phyloP scores from a whole-genome alignment of 2,797 vertebrate genomes.

The Erpetoichthys calabaricus region DNA sequence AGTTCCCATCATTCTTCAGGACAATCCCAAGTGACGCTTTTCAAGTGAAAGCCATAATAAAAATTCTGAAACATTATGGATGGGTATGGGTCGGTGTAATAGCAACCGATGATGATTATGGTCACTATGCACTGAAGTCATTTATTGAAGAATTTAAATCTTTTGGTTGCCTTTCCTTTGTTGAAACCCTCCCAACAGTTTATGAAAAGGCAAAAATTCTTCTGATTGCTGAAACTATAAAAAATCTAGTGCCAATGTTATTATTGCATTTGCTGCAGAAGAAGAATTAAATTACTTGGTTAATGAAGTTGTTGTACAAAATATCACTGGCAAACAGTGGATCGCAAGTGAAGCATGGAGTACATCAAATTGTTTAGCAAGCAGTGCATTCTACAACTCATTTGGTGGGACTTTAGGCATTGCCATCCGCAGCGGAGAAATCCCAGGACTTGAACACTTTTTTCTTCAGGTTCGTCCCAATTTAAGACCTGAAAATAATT shows the following conservation, averaged over 20 bases:
- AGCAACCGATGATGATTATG: constrained; percentile 55
- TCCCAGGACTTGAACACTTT: constrained; percentile 44
- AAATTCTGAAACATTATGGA: constrained; percentile 47
- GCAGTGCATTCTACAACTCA: constrained; percentile 41
- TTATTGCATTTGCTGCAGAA: constrained; percentile 53
- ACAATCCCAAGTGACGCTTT: constrained; percentile 50
- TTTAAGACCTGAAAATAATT: constrained; percentile 35
- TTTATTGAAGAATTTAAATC: constrained; percentile 51
- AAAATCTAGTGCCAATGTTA: constrained; percentile 45
- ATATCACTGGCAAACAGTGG: constrained; percentile 52
- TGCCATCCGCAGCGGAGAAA: constrained; percentile 43
- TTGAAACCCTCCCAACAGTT: constrained; percentile 57
- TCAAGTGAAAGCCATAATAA: constrained; percentile 45
- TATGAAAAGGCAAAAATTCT: constrained; percentile 32
- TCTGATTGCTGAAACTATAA: constrained; percentile 32
- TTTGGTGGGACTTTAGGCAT: constrained; percentile 56
- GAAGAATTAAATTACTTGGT: constrained; percentile 49
- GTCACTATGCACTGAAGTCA: constrained; percentile 52
- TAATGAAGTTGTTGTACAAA: constrained; percentile 36
- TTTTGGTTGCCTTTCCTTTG: constrained; percentile 47
- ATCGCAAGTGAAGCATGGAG: constrained; percentile 61
- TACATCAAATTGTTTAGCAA: constrained; percentile 50
- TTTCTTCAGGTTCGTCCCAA: constrained; percentile 27
- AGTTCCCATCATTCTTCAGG: constrained; percentile 55
- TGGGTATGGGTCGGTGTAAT: constrained; percentile 65